Conservation (phyloP, 2,797 vertebrate genomes). For the Ibycter americanus region DNA sequence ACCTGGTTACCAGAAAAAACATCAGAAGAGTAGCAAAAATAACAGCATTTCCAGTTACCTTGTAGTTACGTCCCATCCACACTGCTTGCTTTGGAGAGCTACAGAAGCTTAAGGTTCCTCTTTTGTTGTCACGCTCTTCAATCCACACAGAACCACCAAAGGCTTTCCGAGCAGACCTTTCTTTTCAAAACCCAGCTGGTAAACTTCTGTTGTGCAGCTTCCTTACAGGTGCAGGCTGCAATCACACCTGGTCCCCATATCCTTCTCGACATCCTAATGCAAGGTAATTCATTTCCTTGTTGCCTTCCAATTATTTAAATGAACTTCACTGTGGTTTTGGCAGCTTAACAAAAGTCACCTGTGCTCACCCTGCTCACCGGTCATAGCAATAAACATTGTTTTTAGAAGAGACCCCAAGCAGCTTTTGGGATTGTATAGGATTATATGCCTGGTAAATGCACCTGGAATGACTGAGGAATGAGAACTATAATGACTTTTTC, state of each 20-base stretch:
- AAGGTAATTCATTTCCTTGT: background rate
- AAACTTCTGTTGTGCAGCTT: background rate
- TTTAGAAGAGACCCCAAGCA: background rate
- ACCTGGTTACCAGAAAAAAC: background rate
- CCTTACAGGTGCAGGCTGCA: background rate
- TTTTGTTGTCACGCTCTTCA: background rate
- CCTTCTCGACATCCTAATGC: background rate
- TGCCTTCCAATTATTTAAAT: background rate
- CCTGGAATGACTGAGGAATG: background rate
- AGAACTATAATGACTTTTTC: background rate
- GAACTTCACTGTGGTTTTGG: background rate
- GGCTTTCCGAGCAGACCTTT: background rate
- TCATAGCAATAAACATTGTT: background rate
- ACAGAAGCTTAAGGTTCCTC: rapidly evolving
- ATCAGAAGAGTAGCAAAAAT: background rate
- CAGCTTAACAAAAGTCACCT: background rate
- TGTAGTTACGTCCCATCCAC: background rate
- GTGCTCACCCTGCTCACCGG: background rate
- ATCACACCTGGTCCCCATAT: background rate
- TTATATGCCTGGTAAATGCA: background rate
- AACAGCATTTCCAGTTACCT: background rate
- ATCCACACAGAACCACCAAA: background rate
- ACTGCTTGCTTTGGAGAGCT: background rate
- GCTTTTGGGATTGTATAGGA: background rate
- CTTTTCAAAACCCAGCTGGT: background rate